phyloP scores from a whole-genome alignment of 2,113 vertebrate species.

The Donacobius atricapilla region DNA sequence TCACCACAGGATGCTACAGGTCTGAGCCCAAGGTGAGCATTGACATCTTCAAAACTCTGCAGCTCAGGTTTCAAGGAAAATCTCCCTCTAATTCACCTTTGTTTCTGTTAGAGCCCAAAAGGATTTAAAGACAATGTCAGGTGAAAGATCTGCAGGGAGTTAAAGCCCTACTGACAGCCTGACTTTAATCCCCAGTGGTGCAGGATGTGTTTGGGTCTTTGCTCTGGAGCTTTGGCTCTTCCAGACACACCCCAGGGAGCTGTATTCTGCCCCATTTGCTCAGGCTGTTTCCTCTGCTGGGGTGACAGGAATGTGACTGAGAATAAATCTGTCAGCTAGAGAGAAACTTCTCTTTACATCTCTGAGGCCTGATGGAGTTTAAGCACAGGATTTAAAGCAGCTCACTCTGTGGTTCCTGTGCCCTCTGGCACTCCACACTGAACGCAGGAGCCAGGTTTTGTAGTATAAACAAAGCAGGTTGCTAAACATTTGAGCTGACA shows the following conservation, averaged over 20 bases:
- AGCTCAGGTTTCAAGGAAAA: conserved; percentile 4
- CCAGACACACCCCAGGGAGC: neutral
- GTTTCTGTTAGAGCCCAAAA: neutral
- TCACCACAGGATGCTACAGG: neutral
- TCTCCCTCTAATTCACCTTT: neutral
- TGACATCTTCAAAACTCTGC: neutral
- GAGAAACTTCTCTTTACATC: neutral
- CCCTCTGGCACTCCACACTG: neutral
- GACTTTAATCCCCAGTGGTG: neutral
- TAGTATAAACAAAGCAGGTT: conserved; percentile 25
- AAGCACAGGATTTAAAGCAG: neutral
- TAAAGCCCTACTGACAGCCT: neutral
- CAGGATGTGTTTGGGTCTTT: neutral
- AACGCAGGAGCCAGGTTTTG: conserved; percentile 8
- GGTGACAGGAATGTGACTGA: neutral
- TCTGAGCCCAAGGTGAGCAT: neutral
- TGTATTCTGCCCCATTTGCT: neutral
- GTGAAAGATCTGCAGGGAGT: neutral
- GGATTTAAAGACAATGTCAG: neutral
- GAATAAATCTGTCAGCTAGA: conserved; percentile 17
- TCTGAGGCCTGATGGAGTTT: neutral
- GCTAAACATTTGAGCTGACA: conserved; percentile 52
- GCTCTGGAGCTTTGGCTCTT: neutral
- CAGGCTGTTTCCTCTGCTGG: neutral
- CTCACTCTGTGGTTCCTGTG: neutral